Evolutionary conservation across 2,797 vertebrate species (phyloP).

Genomic region (Acipenser transmontanus): DNA sequence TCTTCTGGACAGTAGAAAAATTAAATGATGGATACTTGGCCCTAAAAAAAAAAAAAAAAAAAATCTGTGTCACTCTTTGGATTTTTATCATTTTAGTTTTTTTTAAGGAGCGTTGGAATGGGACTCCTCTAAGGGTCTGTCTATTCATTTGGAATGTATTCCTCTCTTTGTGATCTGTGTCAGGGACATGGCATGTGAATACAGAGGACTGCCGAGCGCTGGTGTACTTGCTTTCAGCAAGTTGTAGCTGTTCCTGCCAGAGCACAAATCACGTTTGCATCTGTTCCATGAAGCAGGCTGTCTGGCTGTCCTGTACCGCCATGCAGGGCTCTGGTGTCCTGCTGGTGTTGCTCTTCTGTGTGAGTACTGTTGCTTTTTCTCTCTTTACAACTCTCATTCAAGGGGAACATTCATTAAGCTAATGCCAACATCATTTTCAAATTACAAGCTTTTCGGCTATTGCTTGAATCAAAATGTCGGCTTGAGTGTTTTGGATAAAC

Average conservation of each 20-base stretch:
- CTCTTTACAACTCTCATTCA: no score
- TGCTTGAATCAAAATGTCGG: no score
- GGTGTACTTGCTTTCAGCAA: conserved; percentile 15
- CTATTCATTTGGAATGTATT: conserved; percentile 6
- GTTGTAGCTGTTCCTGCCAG: conserved; percentile 13
- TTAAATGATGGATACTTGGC: no score
- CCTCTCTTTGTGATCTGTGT: background rate
- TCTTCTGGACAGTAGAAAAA: no score
- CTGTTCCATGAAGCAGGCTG: conserved; percentile 17
- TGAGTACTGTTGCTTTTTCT: conserved; percentile 40
- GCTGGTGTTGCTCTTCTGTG: conserved; percentile 46
- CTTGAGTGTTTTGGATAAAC: no score
- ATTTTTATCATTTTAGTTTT: no score
- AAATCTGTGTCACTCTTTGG: no score
- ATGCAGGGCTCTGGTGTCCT: conserved; percentile 42
- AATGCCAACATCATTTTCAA: no score
- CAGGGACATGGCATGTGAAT: conserved; percentile 17
- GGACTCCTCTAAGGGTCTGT: background rate
- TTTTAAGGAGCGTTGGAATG: no score
- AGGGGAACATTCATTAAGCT: no score
- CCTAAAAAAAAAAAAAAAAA: no score
- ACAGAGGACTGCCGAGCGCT: conserved; percentile 18
- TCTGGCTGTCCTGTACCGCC: conserved; percentile 25
- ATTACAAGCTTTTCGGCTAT: no score
- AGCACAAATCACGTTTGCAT: conserved; percentile 8